A percentile compares a stretch with the other conserved stretches of the same genome.
These are phyloP conservation scores for Drosophila obscura DNA, from an alignment of 1,140 invertebrate genomes.

Conservation along the genomic window DNA sequence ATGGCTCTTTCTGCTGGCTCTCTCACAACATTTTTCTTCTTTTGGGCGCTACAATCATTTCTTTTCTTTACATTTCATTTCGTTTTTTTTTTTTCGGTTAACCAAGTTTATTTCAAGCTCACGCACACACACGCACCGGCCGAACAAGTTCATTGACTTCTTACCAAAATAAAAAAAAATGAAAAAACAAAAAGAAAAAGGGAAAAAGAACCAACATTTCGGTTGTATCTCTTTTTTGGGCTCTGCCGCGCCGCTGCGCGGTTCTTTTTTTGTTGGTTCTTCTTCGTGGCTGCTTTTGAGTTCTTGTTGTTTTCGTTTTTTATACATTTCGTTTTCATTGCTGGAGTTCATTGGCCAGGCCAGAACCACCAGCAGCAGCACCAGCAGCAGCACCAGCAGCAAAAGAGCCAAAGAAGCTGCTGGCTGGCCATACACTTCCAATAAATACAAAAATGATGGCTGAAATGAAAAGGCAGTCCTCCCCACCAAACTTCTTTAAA, in stretches of 20 bases:
- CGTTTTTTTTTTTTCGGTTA: constrained; percentile 51
- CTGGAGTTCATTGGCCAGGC: constrained; percentile 76
- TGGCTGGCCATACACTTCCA: constrained; percentile 47
- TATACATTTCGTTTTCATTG: constrained; percentile 81
- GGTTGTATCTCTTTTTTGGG: constrained; percentile 50
- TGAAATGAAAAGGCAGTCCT: constrained; percentile 41
- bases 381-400: constrained; percentile 5
- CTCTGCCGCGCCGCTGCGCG: constrained; percentile 49
- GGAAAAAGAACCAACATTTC: constrained; percentile 43
- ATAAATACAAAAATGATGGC: constrained; percentile 62
- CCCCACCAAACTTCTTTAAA: not conserved
- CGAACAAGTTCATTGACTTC: constrained; percentile 77
- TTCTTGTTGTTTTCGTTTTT: constrained; percentile 81
- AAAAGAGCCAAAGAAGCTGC: constrained; percentile 44
- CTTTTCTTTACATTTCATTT: constrained; percentile 69
- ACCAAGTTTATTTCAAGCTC: constrained; percentile 77
- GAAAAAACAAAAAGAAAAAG: constrained; percentile 56
- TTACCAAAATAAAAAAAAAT: constrained; percentile 63
- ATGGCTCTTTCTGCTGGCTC: constrained; percentile 42
- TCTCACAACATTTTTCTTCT: constrained; percentile 23
- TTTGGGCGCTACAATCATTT: constrained; percentile 73
- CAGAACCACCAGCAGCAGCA: constrained; percentile 1
- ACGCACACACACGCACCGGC: constrained; percentile 59
- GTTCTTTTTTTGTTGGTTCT: constrained; percentile 56
- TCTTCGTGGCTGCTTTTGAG: constrained; percentile 49